phyloP scores from a whole-genome alignment of 2,113 vertebrate species.

The Eclectus roratus region DNA sequence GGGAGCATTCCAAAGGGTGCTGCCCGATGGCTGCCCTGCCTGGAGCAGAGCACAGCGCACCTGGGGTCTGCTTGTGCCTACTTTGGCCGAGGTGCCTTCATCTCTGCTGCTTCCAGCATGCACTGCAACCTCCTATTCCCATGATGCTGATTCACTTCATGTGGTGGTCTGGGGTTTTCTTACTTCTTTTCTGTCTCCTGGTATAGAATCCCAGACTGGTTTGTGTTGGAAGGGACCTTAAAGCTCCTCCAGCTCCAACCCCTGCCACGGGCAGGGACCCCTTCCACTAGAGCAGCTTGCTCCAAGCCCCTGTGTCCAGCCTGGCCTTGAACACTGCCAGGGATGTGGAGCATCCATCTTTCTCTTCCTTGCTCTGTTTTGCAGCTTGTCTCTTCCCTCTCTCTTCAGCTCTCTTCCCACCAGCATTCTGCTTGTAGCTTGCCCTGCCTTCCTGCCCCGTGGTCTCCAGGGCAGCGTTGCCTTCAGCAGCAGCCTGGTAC shows the following conservation, averaged over 20 bases:
- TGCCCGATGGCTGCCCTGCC: background rate
- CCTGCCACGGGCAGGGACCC: background rate
- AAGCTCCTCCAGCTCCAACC: background rate
- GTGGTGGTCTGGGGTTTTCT: background rate
- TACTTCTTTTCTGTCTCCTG: background rate
- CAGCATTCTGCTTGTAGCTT: background rate
- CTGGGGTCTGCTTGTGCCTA: background rate
- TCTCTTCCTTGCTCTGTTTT: background rate
- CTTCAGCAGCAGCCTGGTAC: background rate
- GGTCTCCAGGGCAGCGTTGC: fast-evolving
- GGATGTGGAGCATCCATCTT: background rate
- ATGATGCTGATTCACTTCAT: background rate
- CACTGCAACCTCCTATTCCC: background rate
- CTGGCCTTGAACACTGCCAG: background rate
- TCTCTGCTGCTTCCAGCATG: background rate
- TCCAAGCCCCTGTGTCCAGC: background rate
- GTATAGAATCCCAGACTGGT: background rate
- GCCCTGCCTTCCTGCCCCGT: background rate
- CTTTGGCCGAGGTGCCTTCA: background rate
- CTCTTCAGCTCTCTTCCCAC: background rate
- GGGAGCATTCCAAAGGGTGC: background rate
- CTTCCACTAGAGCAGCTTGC: background rate
- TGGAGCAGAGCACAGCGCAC: fast-evolving
- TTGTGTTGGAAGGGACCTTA: background rate
- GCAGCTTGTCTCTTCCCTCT: background rate